Evolutionary conservation across 2,888 invertebrate genomes (phyloP).

Genomic region (Argyra leucocephala): DNA sequence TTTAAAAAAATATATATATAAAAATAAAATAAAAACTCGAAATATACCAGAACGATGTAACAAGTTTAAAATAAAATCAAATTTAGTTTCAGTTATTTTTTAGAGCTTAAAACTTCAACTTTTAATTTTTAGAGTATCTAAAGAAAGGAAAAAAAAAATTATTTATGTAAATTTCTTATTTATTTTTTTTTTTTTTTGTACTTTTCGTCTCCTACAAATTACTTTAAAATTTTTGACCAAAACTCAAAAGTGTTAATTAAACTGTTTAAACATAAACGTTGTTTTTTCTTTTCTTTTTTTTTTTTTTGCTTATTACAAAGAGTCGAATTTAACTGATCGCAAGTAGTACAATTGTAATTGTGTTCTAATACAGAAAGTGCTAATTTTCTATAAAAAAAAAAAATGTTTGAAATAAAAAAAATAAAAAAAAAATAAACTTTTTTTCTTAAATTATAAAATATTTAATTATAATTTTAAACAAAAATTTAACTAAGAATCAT

Average conservation of each 20-base stretch:
- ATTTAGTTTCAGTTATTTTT: not conserved
- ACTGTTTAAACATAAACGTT: not conserved
- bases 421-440: too few relatives aligned
- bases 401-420: too few relatives aligned
- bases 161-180: too few relatives aligned
- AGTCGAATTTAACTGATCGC: too few relatives aligned
- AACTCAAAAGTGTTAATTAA: slow-evolving; percentile 1
- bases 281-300: not conserved
- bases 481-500: too few relatives aligned
- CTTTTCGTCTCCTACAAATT: not conserved
- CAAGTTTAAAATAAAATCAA: not conserved
- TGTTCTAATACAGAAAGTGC: too few relatives aligned
- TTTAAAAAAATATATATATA: not conserved
- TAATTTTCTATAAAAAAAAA: too few relatives aligned
- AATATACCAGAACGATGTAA: not conserved
- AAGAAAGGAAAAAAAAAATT: not conserved
- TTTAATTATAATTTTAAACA: too few relatives aligned
- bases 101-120: not conserved
- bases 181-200: not conserved
- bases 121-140: not conserved
- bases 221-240: not conserved
- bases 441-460: too few relatives aligned
- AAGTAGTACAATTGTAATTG: too few relatives aligned
- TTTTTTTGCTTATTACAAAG: too few relatives aligned
- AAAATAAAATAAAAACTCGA: not conserved